These are phyloP conservation scores for Gallinago media DNA, from an alignment of 2,113 vertebrate species.

Conservation along the genomic window DNA sequence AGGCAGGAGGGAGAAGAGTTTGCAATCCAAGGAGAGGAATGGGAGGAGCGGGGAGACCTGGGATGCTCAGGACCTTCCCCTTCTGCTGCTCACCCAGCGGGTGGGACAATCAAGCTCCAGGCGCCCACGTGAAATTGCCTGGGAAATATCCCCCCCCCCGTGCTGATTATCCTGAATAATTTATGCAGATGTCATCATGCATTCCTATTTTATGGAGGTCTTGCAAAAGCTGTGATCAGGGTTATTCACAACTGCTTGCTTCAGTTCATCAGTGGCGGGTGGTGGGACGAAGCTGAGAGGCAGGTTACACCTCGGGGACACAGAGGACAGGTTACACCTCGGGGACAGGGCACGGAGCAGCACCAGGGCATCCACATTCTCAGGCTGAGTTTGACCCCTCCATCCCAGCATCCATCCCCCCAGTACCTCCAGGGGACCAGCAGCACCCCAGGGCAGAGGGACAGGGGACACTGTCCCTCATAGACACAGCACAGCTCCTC, in stretches of 20 bases:
- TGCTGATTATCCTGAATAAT: constrained; percentile 50
- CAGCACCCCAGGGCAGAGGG: background rate
- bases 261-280: accelerated
- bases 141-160: background rate
- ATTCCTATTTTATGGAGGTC: background rate
- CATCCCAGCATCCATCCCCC: background rate
- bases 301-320: background rate
- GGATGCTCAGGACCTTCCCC: background rate
- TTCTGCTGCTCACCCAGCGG: background rate
- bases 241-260: background rate
- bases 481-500: accelerated
- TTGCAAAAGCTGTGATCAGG: background rate
- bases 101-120: background rate
- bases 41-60: background rate
- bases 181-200: background rate
- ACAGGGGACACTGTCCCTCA: background rate
- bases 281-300: accelerated
- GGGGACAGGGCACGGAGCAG: accelerated
- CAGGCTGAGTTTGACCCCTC: too few relatives aligned
- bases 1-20: background rate
- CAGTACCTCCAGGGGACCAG: background rate
- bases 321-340: background rate
- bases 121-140: background rate
- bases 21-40: background rate
- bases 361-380: background rate